Base-by-base conservation (phyloP, 2,888 invertebrate genomes). In the Geophilus truncorum region DNA sequence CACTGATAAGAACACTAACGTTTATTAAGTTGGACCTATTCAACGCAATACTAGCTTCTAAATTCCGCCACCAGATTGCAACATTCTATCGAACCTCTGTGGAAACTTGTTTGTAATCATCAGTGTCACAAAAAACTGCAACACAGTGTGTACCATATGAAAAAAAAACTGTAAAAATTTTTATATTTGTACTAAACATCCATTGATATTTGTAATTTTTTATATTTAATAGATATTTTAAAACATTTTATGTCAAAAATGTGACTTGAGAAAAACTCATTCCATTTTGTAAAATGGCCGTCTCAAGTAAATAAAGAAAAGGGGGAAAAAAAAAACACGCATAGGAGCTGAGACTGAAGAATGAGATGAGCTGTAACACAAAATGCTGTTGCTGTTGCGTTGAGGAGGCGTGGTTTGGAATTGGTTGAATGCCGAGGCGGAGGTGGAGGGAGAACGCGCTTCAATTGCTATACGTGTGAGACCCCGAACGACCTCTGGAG, bases 401-500 rank as follows among this genome's bases (percentile, higher is more conserved):
- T 57, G 57, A 57, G 21, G 57, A 21, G 57, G 57, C 57, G 57
- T 57, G 57, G 57, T 57, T 57, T 57, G 57, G 57, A 57, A 57
- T 57, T 57, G 57, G 57, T 57, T 57, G 57, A 57, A 57, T 21
- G 57, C 57, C 57, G 57, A 57, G 18, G 57, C 57, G 18, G n/a
- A 57, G 57, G 57, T 57, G 57, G 57, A 57, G 57, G 57, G 57
- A 57, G 57, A 21, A 57, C 57, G 57, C 57, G 57, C 57, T 57
- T 57, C 57, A 57, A 57, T 57, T 57, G 57, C 57, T 57, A 57
- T 57, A 57, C 57, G 57, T 57, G 57, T 57, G 57, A 57, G 57
- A 57, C 57, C 57, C 57, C n/a, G 57, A 57, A 57, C 57, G 57
- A 57, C 57, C 57, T 57, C 57, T 57, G 18, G 57, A 57, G 57